phyloP scores from a whole-genome alignment of 2,113 vertebrate genomes.

The Entelurus aequoreus region DNA sequence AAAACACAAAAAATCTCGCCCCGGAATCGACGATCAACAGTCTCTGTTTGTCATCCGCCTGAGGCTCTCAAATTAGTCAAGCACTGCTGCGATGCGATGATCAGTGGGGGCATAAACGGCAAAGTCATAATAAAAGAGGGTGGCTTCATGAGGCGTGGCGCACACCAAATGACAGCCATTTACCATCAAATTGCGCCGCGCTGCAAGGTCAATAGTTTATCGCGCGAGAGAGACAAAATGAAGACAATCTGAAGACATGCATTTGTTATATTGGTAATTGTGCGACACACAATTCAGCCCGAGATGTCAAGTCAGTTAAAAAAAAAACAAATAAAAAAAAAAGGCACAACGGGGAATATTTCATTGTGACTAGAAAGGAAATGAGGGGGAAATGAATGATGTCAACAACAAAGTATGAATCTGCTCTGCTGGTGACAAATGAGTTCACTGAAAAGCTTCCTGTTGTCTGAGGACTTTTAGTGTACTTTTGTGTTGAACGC shows the following conservation, averaged over 20 bases:
- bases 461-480: too few species aligned
- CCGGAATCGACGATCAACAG: slow-evolving; percentile 28
- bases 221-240: slow-evolving; percentile 30
- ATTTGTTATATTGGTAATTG: slow-evolving; percentile 7
- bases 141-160: slow-evolving; percentile 65
- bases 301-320: not conserved
- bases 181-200: slow-evolving; percentile 59
- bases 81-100: slow-evolving; percentile 63
- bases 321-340: not conserved
- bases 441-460: not conserved
- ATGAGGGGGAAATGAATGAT: not conserved
- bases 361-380: not conserved
- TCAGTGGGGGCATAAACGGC: slow-evolving; percentile 56
- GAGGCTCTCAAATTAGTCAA: slow-evolving; percentile 65
- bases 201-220: slow-evolving; percentile 59
- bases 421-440: not conserved
- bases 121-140: slow-evolving; percentile 56
- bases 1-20: not conserved
- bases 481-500: too few species aligned
- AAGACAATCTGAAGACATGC: not conserved
- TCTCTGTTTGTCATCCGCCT: slow-evolving; percentile 44
- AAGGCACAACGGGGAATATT: slow-evolving; percentile 3
- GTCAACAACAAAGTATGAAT: slow-evolving; percentile 1
- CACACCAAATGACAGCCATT: slow-evolving; percentile 65
- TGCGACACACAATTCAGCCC: not conserved